Conservation (phyloP, 2,888 invertebrate genomes). For the Malthinus flaveolus region DNA sequence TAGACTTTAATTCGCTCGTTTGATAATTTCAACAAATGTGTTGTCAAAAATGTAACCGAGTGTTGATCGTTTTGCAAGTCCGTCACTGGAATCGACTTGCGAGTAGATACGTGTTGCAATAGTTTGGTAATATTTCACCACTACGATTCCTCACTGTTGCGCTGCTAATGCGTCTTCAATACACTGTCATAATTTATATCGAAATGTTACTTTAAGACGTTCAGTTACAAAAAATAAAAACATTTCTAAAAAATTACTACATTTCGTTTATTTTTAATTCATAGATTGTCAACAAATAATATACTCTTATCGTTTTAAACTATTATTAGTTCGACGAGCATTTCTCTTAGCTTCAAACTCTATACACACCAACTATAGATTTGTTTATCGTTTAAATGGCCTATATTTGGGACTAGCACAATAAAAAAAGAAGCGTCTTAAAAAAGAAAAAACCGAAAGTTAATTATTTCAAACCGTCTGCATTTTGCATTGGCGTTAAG, state of each 20-base stretch:
- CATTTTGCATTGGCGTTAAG: too few species aligned
- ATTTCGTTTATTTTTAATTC: constrained; percentile 9
- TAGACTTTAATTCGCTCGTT: constrained; percentile 6
- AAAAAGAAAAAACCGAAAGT: too few species aligned
- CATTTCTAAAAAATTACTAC: constrained; percentile 48
- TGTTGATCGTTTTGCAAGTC: constrained; percentile 12
- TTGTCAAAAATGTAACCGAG: constrained; percentile 25
- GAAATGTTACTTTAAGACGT: constrained; percentile 53
- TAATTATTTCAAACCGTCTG: too few species aligned
- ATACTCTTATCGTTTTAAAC: too few species aligned
- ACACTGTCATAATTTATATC: constrained; percentile 50
- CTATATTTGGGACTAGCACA: too few species aligned
- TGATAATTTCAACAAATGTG: constrained; percentile 28
- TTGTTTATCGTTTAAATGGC: too few species aligned
- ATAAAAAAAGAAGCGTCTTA: too few species aligned
- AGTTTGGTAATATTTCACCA: constrained; percentile 40
- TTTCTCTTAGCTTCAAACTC: too few species aligned
- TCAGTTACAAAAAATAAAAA: constrained; percentile 52
- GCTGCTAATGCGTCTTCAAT: constrained; percentile 36
- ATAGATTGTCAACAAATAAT: neutral
- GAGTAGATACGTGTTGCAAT: constrained; percentile 17
- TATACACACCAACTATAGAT: too few species aligned
- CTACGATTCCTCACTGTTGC: constrained; percentile 35
- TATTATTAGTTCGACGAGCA: too few species aligned
- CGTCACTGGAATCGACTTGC: neutral